Percentiles rank a stretch among this genome's conserved stretches.
These are phyloP conservation scores for Patiria pectinifera DNA, from an alignment of 53 echinoderm and acorn worm species.

Conservation along the genomic window DNA sequence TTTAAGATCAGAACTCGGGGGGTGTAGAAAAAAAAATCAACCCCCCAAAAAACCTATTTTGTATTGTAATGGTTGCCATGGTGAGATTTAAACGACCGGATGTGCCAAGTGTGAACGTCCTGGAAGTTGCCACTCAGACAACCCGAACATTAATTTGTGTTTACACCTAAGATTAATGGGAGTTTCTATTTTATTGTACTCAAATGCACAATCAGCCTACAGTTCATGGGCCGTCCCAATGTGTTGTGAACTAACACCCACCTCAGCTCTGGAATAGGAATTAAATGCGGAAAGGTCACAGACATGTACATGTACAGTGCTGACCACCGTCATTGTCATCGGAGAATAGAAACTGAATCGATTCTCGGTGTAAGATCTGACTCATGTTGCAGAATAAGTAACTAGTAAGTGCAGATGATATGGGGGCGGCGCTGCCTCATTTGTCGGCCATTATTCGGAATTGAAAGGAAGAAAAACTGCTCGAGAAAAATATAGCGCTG, in stretches of 20 bases:
- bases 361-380: not conserved
- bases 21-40: too few species aligned
- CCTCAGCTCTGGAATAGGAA: not conserved
- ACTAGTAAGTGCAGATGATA: not conserved
- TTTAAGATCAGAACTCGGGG: too few species aligned
- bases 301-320: not conserved
- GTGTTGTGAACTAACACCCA: not conserved
- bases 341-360: not conserved
- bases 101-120: not conserved
- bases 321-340: not conserved
- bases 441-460: not conserved
- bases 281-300: not conserved
- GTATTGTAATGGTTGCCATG: not conserved
- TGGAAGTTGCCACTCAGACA: not conserved
- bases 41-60: not conserved
- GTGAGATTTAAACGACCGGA: not conserved
- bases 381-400: not conserved
- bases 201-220: not conserved
- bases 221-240: not conserved
- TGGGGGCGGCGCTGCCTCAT: not conserved
- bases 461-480: not conserved
- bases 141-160: not conserved
- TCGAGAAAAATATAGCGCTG: not conserved
- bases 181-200: not conserved
- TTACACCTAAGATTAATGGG: not conserved